Percentiles rank a stretch among this genome's conserved stretches.
These are phyloP conservation scores for Callitettix versicolor DNA, from an alignment of 1,140 invertebrate species.

Conservation along the genomic window DNA sequence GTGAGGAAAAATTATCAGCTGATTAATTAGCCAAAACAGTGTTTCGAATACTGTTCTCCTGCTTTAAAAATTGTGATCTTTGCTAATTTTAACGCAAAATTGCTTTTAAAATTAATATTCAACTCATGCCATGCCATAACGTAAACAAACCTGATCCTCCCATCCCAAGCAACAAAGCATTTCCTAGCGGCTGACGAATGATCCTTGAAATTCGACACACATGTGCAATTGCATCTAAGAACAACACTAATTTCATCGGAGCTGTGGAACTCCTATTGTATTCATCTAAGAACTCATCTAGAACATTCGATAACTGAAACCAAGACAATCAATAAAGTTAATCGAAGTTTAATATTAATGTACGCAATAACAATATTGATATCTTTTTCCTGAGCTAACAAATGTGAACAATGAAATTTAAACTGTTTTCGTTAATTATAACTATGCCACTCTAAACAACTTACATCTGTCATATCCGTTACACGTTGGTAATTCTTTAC, in stretches of 20 bases:
- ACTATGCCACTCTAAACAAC: not conserved
- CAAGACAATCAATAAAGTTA: slow-evolving; percentile 8
- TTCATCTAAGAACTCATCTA: slow-evolving; percentile 46
- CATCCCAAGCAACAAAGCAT: slow-evolving; percentile 48
- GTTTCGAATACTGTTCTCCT: too few relatives aligned
- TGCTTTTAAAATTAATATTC: too few relatives aligned
- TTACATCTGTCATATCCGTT: slow-evolving; percentile 44
- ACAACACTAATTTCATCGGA: slow-evolving; percentile 58
- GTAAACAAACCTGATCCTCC: slow-evolving; percentile 45
- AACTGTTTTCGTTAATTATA: too few relatives aligned
- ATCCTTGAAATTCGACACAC: slow-evolving; percentile 52
- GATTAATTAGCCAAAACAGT: too few relatives aligned
- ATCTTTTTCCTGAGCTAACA: too few relatives aligned
- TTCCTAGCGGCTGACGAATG: slow-evolving; percentile 47
- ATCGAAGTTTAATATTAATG: too few relatives aligned
- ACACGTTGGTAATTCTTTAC: slow-evolving; percentile 50
- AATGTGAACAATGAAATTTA: too few relatives aligned
- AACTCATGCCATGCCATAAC: too few relatives aligned
- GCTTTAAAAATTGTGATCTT: too few relatives aligned
- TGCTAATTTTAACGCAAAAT: too few relatives aligned
- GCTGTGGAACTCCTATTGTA: slow-evolving; percentile 54
- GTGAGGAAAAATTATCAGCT: too few relatives aligned
- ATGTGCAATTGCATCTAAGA: slow-evolving; percentile 55
- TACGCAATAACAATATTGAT: too few relatives aligned
- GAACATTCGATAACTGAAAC: slow-evolving; percentile 28